Evolutionary conservation across 2,888 invertebrate genomes (phyloP).

Genomic region (Pherbina coryleti): DNA sequence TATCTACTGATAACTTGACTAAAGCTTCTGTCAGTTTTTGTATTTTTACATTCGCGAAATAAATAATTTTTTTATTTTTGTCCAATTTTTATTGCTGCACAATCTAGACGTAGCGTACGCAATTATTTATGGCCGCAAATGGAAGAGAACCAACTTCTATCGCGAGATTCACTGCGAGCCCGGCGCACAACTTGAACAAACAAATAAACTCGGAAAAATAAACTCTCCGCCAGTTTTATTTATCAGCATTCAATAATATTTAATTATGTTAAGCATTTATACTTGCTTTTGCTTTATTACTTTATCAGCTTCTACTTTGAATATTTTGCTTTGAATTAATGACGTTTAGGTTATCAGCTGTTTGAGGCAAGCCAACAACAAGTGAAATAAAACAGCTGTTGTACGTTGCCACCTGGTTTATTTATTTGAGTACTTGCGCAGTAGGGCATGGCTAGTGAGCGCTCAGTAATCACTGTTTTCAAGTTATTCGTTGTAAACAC

Average conservation of each 20-base stretch:
- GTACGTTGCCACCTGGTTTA: background rate
- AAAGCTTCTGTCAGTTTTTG: no score
- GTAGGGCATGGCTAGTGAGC: background rate
- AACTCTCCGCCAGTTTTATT: background rate
- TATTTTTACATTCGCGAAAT: no score
- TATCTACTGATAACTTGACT: no score
- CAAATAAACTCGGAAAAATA: no score
- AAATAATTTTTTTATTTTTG: no score
- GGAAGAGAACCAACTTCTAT: no score
- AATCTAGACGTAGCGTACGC: no score
- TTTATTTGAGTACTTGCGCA: background rate
- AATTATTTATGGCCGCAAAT: no score
- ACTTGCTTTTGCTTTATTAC: background rate
- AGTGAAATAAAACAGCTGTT: background rate
- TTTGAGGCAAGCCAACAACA: background rate
- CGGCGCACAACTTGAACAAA: no score
- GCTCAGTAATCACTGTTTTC: no score
- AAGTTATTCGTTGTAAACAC: no score
- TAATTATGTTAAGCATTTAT: background rate
- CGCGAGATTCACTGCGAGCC: background rate
- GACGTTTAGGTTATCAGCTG: background rate
- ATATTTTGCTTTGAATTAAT: background rate
- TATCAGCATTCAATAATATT: background rate
- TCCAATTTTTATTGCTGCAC: no score
- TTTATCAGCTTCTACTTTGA: background rate